Base-by-base conservation (phyloP, 2,888 invertebrate species). In the Crepidodera aurea region DNA sequence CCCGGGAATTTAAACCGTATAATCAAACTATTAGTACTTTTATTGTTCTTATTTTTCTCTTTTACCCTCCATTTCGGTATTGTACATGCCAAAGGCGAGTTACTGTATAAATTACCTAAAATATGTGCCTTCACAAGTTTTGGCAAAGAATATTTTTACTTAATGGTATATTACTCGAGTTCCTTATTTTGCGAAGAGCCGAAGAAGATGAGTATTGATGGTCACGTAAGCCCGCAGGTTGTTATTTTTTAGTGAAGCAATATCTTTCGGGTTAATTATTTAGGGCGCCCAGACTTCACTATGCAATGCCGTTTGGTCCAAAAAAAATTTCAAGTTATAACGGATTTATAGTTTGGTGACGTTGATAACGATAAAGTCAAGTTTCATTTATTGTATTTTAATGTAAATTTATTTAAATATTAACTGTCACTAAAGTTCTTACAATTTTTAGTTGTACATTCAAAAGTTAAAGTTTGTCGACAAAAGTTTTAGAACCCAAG, bases 31-130 rank as follows among this genome's bases (percentile, higher is more conserved):
- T 63, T 59, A 59, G 50, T 51, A 32, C 27, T 48, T 39, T 50
- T 15, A 32, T 18, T 40, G 48, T 46, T 59, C 12, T 42, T 50
- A 13, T 40, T 50, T 40, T 46, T 19, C 12, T 10, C 15, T 40
- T 40, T 53, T 42, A 32, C 40, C 29, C 39, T 42, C 37, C 29
- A 46, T 59, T 55, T 64, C 69, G 60, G 67, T 69, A 69, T 65
- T 65, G 69, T 58, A 69, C 69, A 60, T 22, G 69, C 69, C 62
- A 32, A 22, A n/a, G 64, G 69, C 65, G 39, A 60, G n/a, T 51
- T 62, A 51, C 16, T 51, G 67, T 60, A 67, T 66, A 69, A 69
- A 69, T 69, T 69, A 69, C 69, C 56, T 42, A 67, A 69, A 69
- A 67, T 65, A 66, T 60, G 55, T 64, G 58, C 53, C 51, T 56